Conservation (phyloP, 2,888 invertebrate genomes). For the Pyralis farinalis region DNA sequence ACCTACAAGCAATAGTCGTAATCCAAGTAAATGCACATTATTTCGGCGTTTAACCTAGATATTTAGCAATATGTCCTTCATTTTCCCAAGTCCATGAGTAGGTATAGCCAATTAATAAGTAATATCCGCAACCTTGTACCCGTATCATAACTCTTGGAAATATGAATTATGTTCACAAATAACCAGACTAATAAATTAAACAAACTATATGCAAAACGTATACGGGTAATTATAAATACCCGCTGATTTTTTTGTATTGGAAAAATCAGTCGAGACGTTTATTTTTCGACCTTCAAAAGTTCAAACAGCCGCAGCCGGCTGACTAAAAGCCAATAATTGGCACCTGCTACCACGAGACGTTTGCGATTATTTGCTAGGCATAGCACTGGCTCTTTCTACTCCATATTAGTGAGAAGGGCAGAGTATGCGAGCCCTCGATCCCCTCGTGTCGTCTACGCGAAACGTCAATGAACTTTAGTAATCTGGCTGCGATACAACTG, state of each 20-base stretch:
- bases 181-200: slow-evolving; percentile 7
- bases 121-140: not conserved
- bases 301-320: slow-evolving; percentile 56
- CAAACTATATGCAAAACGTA: slow-evolving; percentile 2
- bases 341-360: slow-evolving; percentile 70
- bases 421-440: slow-evolving; percentile 35
- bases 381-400: slow-evolving; percentile 37
- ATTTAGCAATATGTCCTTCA: no score
- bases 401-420: slow-evolving; percentile 24
- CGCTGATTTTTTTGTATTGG: slow-evolving; percentile 2
- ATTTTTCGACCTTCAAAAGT: slow-evolving; percentile 77
- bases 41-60: no score
- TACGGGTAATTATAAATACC: slow-evolving; percentile 11
- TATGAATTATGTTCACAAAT: not conserved
- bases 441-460: slow-evolving; percentile 51
- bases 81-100: no score
- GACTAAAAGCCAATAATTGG: slow-evolving; percentile 59
- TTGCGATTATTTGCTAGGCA: slow-evolving; percentile 58
- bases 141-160: not conserved
- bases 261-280: slow-evolving; percentile 30
- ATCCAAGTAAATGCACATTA: no score
- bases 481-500: slow-evolving; percentile 57
- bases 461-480: slow-evolving; percentile 74
- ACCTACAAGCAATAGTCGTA: no score
- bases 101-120: no score